Conservation (phyloP, 1,140 invertebrate genomes). For the Tetramorium simillimum region DNA sequence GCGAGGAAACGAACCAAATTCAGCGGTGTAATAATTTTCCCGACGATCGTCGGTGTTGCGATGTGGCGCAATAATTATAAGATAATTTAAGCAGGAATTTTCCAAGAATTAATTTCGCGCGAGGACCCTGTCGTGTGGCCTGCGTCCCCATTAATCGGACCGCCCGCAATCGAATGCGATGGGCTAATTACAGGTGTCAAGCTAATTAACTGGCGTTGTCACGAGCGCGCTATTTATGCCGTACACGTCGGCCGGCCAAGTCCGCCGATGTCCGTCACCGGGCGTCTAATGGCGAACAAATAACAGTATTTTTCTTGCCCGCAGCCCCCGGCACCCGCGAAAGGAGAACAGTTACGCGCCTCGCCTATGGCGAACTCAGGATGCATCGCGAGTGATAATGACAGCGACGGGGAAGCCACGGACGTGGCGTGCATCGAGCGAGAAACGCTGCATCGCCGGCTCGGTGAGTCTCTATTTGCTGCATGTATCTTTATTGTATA, state of each 20-base stretch:
- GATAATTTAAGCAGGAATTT: neutral
- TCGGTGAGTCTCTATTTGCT: conserved; percentile 18
- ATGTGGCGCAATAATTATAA: neutral
- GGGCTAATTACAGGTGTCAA: conserved; percentile 41
- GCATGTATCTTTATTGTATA: conserved; percentile 3
- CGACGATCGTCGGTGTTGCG: neutral
- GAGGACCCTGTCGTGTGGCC: too few relatives aligned
- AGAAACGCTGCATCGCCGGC: neutral
- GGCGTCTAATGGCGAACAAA: conserved; percentile 40
- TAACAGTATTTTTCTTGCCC: conserved; percentile 56
- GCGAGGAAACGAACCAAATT: neutral
- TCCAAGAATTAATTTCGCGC: conserved; percentile 8
- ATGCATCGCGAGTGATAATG: conserved; percentile 52
- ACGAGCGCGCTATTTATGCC: conserved; percentile 46
- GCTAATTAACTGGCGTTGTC: conserved; percentile 45
- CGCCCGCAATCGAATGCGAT: neutral
- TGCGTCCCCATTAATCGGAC: neutral
- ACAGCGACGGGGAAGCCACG: conserved; percentile 32
- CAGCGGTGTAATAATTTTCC: conserved; percentile 21
- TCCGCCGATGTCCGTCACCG: conserved; percentile 8
- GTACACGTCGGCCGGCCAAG: conserved; percentile 8
- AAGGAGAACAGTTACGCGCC: conserved; percentile 43
- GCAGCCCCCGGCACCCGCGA: conserved; percentile 18
- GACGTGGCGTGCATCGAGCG: conserved; percentile 52
- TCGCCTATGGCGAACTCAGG: conserved; percentile 14